Evolutionary conservation across 2,888 invertebrate genomes (phyloP), one percentile per base, ranked within the genome.

Genomic region (Eupithecia exiguata): DNA sequence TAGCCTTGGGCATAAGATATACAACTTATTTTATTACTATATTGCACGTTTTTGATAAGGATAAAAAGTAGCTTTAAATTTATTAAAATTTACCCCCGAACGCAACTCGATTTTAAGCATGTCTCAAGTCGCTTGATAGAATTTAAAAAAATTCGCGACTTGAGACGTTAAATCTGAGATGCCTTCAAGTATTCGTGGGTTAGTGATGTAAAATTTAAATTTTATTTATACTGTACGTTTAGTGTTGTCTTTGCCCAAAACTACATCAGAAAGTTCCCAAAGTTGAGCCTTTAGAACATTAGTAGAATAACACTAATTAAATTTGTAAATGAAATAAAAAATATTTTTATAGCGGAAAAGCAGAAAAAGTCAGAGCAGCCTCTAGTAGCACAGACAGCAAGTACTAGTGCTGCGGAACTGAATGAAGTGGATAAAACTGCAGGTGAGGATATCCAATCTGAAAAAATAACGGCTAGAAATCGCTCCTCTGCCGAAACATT

Each of bases 401-500:
- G 81, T 75, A 83, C 84, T 79, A 86, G 82, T 77, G 84, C 84
- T 78, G 75, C 76, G 70, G 82, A 82, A 80, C 76, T 75, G 71
- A 83, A 83, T 72, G 83, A 85, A 79, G 86, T 81, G 83, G 85
- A 84, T 72, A 82, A 84, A 75, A 78, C 75, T 71, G 75, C 91
- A 92, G 92, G 91, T 93, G 92, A 93, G 92, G 85, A 84, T 75
- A 79, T 78, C 78, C 85, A 82, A 83, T 81, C 82, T 87, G 87
- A 89, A 85, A 87, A 89, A 82, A 82, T 87, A 80, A 76, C 82
- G 81, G 79, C 85, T 84, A 74, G 76, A 81, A 83, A 80, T 83
- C 91, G 92, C 88, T 89, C 89, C 75, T 93, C 94, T 70, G 88
- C 88, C 76, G 94, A 94, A 53, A 93, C 92, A 65, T 81, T 91